phyloP scores from a whole-genome alignment of 2,113 vertebrate species.

The Mus pahari region DNA sequence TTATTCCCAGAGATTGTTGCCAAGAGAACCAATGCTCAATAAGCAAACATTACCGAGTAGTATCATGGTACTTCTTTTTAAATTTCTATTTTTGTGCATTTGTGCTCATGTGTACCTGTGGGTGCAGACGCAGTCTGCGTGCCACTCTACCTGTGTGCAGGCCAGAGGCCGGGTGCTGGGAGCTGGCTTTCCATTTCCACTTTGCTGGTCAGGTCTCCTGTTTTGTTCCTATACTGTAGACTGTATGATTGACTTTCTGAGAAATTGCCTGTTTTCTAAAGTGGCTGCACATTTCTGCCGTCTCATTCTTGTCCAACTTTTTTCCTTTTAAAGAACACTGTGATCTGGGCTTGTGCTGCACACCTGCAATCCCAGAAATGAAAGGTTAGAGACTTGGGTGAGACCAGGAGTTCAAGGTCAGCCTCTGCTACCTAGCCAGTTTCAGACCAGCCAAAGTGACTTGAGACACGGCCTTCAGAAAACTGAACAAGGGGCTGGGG shows the following conservation, averaged over 20 bases:
- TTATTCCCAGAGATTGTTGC: not conserved
- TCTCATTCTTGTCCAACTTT: not conserved
- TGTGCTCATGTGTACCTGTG: not conserved
- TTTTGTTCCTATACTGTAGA: not conserved
- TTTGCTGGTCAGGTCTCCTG: not conserved
- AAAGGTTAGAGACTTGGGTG: not conserved
- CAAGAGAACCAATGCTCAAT: not conserved
- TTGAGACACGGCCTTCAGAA: not conserved
- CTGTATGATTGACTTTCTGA: not conserved
- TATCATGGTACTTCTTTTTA: not conserved
- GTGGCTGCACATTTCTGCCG: not conserved
- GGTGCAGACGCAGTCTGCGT: not conserved
- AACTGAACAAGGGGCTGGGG: not conserved
- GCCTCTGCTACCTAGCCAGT: not conserved
- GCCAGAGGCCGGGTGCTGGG: not conserved
- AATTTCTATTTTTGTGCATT: too few relatives aligned
- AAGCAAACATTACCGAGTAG: not conserved
- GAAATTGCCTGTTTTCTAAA: not conserved
- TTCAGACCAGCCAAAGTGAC: not conserved
- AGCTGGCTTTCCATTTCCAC: not conserved
- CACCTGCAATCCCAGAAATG: not conserved
- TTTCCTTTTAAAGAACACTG: not conserved
- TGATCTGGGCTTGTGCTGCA: not conserved
- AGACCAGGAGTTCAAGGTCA: not conserved
- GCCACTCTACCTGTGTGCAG: not conserved